Evolutionary conservation across 2,888 invertebrate genomes (phyloP).

Genomic region (Amorpha juglandis): DNA sequence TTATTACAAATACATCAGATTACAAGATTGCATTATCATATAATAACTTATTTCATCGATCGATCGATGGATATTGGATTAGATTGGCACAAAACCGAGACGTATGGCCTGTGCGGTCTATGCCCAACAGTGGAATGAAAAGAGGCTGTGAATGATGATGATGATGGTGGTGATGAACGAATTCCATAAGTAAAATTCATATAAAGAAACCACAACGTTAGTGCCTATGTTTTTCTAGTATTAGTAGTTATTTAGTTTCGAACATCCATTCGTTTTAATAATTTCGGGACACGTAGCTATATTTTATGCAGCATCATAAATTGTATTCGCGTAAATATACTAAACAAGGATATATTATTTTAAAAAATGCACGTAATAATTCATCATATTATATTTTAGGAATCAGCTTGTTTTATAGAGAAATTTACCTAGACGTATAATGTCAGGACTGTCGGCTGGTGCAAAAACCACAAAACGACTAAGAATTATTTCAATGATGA

Average conservation of each 20-base stretch:
- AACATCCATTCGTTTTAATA: neutral
- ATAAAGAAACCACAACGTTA: too few species aligned
- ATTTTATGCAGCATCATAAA: conserved; percentile 7
- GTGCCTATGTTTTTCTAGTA: too few species aligned
- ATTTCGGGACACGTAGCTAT: conserved; percentile 21
- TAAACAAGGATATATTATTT: conserved; percentile 25
- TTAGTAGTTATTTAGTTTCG: neutral
- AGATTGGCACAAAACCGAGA: too few species aligned
- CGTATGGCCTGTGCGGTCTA: too few species aligned
- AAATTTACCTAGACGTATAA: conserved; percentile 10
- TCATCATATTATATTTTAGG: conserved; percentile 14
- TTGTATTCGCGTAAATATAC: conserved; percentile 4
- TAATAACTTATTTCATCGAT: too few species aligned
- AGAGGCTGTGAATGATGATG: too few species aligned
- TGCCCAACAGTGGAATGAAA: too few species aligned
- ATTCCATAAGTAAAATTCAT: too few species aligned
- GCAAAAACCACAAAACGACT: conserved; percentile 16
- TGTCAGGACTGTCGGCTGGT: conserved; percentile 1
- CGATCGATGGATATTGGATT: too few species aligned
- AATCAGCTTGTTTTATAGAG: neutral
- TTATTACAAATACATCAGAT: too few species aligned
- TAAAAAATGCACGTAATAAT: conserved; percentile 4
- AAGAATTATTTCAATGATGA: conserved; percentile 23
- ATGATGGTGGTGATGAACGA: too few species aligned
- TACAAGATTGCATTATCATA: too few species aligned